Evolutionary conservation across 2,113 vertebrate genomes (phyloP).

Genomic region (Equus quagga): DNA sequence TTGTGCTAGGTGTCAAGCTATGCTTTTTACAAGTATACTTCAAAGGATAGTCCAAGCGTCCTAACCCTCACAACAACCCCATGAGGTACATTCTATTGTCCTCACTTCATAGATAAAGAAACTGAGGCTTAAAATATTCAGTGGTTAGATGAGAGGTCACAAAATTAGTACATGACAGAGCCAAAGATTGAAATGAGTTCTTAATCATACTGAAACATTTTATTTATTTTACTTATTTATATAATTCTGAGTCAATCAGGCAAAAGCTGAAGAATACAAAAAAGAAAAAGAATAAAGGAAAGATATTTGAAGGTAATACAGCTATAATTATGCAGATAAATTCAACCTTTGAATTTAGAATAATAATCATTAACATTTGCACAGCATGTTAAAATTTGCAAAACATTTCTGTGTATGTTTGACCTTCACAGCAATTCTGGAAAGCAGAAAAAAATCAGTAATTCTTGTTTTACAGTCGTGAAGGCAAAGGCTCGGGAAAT

Average conservation of each 20-base stretch:
- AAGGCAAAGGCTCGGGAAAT: background rate
- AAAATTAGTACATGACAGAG: background rate
- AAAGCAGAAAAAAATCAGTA: background rate
- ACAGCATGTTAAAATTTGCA: background rate
- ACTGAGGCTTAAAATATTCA: background rate
- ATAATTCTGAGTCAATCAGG: background rate
- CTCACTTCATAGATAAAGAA: background rate
- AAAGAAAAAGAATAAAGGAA: background rate
- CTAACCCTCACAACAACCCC: background rate
- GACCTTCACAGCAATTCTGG: background rate
- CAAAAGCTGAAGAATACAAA: background rate
- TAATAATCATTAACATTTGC: background rate
- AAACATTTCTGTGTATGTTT: background rate
- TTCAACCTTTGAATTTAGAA: background rate
- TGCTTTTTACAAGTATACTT: background rate
- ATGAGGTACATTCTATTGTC: background rate
- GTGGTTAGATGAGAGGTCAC: background rate
- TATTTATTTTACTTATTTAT: too few species aligned
- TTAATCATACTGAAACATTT: background rate
- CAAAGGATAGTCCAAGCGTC: background rate
- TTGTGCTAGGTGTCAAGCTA: background rate
- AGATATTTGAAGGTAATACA: background rate
- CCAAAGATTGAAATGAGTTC: background rate
- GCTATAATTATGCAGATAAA: background rate
- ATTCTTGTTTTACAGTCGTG: background rate